Base-by-base conservation (phyloP, 2,797 vertebrate species). In the Gymnopithys bicolor region DNA sequence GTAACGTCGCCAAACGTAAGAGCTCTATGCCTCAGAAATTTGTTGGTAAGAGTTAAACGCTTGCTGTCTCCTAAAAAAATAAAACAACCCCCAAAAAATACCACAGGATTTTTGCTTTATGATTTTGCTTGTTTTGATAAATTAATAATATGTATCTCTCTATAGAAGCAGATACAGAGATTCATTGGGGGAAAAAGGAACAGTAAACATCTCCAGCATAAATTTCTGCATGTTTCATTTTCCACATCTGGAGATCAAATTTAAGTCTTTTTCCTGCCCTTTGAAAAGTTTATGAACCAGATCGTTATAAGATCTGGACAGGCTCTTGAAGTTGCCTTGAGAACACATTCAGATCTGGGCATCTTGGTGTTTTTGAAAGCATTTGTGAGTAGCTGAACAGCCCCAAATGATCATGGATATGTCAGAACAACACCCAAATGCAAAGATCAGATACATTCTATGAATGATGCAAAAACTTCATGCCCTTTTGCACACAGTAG, bases 21-120 rank as follows among this genome's bases (percentile, higher is more conserved):
- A 99, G 99, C 98, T 99, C 99, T 99, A 99, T 99, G 99, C 99
- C 99, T 98, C 99, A 99, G 99, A 99, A 99, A 99, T 99, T 99
- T 99, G 98, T 99, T 98, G 99, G 99, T 99, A 99, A 99, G 99
- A 99, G 98, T 98, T 97, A 95, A 98, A 98, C 58, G 97, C 98
- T 98, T 98, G 98, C 98, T 99, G 99, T 98, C 97, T 99, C 96
- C 95, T 98, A 95, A 97, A 97, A 97, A 94, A 87, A 41, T 30
- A 56, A 89, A 92, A 18, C 23, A 51, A 90, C 51, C 24, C 33
- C 48, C 35, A 11, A 33, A 30, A 25, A 35, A 73, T 77, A 83
- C 30, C 53, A 30, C 27, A 60, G 67, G 48, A 24, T 87, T 95
- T 94, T 88, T 83, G 53, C 68, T 39, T 37, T 58, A 62, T 76